Conservation (phyloP, 2,888 invertebrate genomes). For the Erebia palarica region DNA sequence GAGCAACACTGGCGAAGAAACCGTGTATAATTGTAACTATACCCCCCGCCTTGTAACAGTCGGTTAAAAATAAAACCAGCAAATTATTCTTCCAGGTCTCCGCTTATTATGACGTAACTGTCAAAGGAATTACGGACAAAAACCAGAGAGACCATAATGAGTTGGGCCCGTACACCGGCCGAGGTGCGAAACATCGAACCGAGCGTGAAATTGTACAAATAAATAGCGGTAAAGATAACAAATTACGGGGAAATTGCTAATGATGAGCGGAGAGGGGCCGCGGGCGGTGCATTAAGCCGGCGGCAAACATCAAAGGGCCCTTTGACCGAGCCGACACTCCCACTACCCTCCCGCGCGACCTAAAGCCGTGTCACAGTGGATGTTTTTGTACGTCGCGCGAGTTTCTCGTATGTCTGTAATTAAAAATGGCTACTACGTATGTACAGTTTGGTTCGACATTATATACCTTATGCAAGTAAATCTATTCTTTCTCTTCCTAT, state of each 20-base stretch:
- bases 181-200: conserved; percentile 58
- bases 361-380: conserved; percentile 41
- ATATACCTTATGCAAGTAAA: neutral
- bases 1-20: neutral
- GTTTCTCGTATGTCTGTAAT: conserved; percentile 22
- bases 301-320: conserved; percentile 82
- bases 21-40: neutral
- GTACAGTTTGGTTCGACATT: neutral
- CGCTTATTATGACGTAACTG: conserved; percentile 33
- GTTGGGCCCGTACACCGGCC: conserved; percentile 26
- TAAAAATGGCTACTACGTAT: neutral
- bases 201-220: conserved; percentile 77
- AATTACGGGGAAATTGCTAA: conserved; percentile 82
- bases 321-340: conserved; percentile 78
- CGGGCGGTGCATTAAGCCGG: conserved; percentile 82
- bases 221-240: conserved; percentile 81
- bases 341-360: conserved; percentile 38
- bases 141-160: conserved; percentile 38
- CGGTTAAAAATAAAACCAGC: neutral
- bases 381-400: conserved; percentile 25
- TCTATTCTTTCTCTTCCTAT: too few species aligned
- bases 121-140: conserved; percentile 33
- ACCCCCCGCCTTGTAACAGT: neutral
- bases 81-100: neutral
- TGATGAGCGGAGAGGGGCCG: conserved; percentile 78